Evolutionary conservation across 2,888 invertebrate genomes (phyloP), one percentile per base, ranked within the genome.

Genomic region (Junonia oenone): DNA sequence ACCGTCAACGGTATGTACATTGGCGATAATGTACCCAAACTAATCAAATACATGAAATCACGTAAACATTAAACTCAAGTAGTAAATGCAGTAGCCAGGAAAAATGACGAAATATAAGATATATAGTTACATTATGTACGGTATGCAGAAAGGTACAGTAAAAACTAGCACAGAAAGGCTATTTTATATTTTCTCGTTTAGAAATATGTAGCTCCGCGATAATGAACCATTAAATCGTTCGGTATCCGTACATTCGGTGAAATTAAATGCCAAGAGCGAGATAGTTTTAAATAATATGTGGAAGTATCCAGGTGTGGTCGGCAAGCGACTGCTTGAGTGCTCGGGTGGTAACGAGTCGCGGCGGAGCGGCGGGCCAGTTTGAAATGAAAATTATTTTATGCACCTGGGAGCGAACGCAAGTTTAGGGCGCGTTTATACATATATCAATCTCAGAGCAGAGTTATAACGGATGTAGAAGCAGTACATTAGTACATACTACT

Each of bases 221-320:
- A 47, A 38, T 37, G 26, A 31, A 58, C 48, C 11, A 48, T 19
- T 45, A 49, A 33, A 51, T 56, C 43, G 53, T 53, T 63, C 59
- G 51, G 59, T 59, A 51, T 58, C 58, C 58, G 58, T 61, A 64
- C 63, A 47, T 62, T 60, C 49, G 50, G 61, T 62, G 58, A 51
- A 63, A 63, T 59, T 55, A 61, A 64, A 71, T 74, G 82, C 83
- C 83, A 82, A 76, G 71, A 71, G 81, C 80, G 86, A 86, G 83
- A 85, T 83, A 73, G 72, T 72, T 73, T 69, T 73, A 69, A 87
- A 87, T 85, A 87, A 87, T 88, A 87, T 87, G 82, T 88, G 88
- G 87, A 87, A 88, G 87, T 68, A 59, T 51, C 53, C 46, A 55
- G 58, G 35, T 64, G 64, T 59, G 61, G 40, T 50, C 59, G 59